Percentiles rank a stretch among this genome's conserved stretches.
phyloP scores from a whole-genome alignment of 2,113 vertebrate genomes.

The Dicentrarchus labrax region DNA sequence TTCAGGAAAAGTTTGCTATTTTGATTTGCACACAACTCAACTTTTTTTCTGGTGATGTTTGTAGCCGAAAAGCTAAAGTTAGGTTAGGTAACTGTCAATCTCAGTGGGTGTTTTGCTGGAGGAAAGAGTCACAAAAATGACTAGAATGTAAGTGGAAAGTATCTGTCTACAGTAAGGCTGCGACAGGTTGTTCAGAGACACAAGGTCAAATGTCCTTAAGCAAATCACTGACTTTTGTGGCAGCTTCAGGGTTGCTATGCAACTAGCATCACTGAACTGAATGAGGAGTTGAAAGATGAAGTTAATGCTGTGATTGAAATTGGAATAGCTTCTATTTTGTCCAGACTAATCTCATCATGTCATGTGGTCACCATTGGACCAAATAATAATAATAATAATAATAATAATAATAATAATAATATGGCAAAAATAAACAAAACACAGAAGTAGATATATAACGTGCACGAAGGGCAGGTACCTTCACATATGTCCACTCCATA shows the following conservation, averaged over 20 bases:
- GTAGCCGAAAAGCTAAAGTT: too few species aligned
- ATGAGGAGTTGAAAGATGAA: background rate
- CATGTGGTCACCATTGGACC: background rate
- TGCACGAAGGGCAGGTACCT: background rate
- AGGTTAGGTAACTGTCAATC: background rate
- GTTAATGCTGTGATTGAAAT: background rate
- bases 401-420: background rate
- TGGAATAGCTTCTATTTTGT: background rate
- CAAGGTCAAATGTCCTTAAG: slow-evolving; percentile 1
- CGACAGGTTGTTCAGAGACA: background rate
- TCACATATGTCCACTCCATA: background rate
- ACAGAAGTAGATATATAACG: background rate
- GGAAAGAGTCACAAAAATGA: background rate
- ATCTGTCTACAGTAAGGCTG: background rate
- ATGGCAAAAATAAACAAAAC: too few species aligned
- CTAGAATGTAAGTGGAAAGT: background rate
- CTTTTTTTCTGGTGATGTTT: slow-evolving; percentile 7
- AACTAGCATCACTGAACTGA: background rate
- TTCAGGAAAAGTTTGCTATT: background rate
- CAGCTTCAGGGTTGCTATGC: slow-evolving; percentile 5
- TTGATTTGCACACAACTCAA: too few species aligned
- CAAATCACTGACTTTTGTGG: slow-evolving; percentile 9
- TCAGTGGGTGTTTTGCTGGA: background rate
- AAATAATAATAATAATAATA: background rate
- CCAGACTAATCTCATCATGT: background rate